Evolutionary conservation across 2,888 invertebrate species (phyloP).

Genomic region (Dorcus hopei): DNA sequence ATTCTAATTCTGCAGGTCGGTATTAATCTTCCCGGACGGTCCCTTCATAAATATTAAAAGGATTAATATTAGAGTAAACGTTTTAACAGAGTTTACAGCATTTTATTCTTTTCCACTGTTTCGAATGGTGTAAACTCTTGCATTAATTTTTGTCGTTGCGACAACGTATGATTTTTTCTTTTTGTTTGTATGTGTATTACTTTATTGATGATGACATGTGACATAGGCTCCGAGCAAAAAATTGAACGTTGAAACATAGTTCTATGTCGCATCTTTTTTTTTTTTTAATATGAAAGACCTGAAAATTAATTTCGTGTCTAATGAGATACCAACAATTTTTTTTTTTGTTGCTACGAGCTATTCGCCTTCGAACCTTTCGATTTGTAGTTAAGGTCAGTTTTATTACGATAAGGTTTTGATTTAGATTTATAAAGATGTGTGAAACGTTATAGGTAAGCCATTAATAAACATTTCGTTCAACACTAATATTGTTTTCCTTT

Average conservation of each 20-base stretch:
- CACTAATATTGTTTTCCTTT: constrained; percentile 72
- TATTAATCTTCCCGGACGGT: constrained; percentile 32
- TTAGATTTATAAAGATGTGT: constrained; percentile 11
- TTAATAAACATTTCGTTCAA: constrained; percentile 40
- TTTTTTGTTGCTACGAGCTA: not conserved
- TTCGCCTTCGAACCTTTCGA: not conserved
- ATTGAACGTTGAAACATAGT: constrained; percentile 14
- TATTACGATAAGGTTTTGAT: constrained; percentile 3
- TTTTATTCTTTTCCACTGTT: constrained; percentile 9
- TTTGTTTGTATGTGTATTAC: not conserved
- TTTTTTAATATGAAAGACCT: constrained; percentile 7
- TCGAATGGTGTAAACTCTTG: constrained; percentile 21
- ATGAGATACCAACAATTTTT: not conserved
- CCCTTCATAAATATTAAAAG: constrained; percentile 24
- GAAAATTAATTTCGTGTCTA: constrained; percentile 2
- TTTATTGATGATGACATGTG: constrained; percentile 6
- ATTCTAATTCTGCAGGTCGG: constrained; percentile 45
- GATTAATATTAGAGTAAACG: constrained; percentile 21
- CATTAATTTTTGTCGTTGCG: constrained; percentile 11
- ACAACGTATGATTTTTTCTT: not conserved
- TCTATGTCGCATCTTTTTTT: not conserved
- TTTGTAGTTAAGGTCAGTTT: constrained; percentile 15
- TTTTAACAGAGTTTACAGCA: constrained; percentile 22
- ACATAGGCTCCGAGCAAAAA: constrained; percentile 4
- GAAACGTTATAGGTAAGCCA: constrained; percentile 32